These are phyloP conservation scores for Trachurus trachurus DNA, from an alignment of 2,797 vertebrate species.

Conservation along the genomic window DNA sequence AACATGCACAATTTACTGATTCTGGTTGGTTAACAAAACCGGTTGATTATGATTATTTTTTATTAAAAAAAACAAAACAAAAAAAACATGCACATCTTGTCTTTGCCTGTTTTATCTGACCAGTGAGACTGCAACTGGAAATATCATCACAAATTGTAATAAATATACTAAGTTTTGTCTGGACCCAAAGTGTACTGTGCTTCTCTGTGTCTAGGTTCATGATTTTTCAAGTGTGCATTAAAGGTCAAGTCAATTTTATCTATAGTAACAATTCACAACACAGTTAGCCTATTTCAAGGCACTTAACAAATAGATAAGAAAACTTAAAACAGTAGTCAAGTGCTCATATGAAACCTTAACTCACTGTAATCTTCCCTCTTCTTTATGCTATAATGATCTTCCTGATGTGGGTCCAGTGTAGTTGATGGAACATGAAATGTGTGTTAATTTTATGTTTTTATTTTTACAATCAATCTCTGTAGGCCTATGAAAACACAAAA, in stretches of 20 bases:
- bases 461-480: too few relatives aligned
- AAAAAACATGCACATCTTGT: too few relatives aligned
- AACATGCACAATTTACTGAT: background rate
- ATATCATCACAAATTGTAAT: background rate
- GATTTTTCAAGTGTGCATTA: background rate
- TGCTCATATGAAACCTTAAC: background rate
- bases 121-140: too few relatives aligned
- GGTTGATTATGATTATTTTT: background rate
- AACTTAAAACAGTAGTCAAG: background rate
- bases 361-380: background rate
- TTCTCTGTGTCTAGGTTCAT: background rate
- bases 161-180: background rate
- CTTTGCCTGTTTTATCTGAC: background rate
- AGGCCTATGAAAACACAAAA: too few relatives aligned
- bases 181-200: background rate
- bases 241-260: too few relatives aligned
- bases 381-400: background rate
- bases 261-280: too few relatives aligned
- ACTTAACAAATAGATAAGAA: too few relatives aligned
- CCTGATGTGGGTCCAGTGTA: too few relatives aligned
- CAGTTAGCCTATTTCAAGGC: too few relatives aligned
- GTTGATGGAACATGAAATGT: too few relatives aligned
- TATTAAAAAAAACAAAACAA: too few relatives aligned
- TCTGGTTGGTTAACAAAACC: background rate
- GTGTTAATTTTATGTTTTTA: too few relatives aligned